phyloP scores from a whole-genome alignment of 1,140 invertebrate species.

The Micrasema longulum region DNA sequence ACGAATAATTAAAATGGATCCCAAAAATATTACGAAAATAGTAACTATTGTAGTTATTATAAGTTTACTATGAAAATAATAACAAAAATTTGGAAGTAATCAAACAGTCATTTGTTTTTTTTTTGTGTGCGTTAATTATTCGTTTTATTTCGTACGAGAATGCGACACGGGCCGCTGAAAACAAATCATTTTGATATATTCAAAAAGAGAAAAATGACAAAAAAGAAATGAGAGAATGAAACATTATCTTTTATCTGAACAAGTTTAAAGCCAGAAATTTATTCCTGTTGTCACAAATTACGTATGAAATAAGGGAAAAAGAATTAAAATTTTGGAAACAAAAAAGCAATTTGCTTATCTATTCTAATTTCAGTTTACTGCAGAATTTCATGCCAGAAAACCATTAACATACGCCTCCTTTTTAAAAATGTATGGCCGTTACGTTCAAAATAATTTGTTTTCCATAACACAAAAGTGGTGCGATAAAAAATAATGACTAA shows the following conservation, averaged over 20 bases:
- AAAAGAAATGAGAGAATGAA: background rate
- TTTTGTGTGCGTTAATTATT: no score
- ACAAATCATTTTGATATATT: slow-evolving; percentile 17
- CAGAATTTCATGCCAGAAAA: slow-evolving; percentile 9
- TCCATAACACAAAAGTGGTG: no score
- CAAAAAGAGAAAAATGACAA: slow-evolving; percentile 2
- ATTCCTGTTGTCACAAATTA: no score
- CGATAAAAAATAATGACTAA: no score
- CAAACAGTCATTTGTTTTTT: no score
- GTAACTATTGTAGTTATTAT: no score
- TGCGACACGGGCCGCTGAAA: slow-evolving; percentile 3
- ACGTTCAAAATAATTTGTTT: no score
- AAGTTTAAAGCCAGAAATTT: background rate
- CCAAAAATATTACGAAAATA: no score
- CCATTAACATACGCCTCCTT: slow-evolving; percentile 7
- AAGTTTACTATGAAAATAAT: no score
- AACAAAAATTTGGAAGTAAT: no score
- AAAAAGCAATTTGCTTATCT: slow-evolving; percentile 35
- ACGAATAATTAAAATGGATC: no score
- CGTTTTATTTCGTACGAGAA: no score
- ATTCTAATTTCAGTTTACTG: slow-evolving; percentile 24
- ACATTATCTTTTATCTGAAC: slow-evolving; percentile 26
- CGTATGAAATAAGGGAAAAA: background rate
- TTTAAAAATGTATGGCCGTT: background rate
- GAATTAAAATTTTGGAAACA: background rate